Conservation (phyloP, 2,888 invertebrate species). For the Drosophila longiperda region DNA sequence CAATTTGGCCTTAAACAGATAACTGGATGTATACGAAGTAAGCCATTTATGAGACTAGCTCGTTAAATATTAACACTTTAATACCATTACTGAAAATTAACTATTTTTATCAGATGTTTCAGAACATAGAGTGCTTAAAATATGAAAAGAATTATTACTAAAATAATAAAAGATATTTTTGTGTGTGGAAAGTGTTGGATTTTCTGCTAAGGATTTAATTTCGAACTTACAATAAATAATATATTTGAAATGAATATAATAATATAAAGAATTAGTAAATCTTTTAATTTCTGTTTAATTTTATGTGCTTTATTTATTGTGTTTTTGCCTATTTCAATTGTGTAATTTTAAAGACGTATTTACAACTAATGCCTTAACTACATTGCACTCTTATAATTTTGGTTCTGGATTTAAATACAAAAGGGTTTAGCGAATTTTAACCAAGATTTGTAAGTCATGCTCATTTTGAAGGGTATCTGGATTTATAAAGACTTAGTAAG, state of each 20-base stretch:
- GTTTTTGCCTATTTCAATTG: neutral
- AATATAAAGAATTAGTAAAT: neutral
- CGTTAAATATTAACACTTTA: neutral
- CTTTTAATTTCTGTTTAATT: neutral
- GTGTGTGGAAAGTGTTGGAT: neutral
- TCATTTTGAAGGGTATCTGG: neutral
- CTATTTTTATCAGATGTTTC: neutral
- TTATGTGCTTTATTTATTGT: neutral
- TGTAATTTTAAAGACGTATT: neutral
- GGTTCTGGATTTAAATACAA: too few relatives aligned
- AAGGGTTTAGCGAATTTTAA: neutral
- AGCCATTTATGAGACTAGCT: neutral
- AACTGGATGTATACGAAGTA: neutral
- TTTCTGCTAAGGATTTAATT: neutral
- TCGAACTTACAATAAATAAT: neutral
- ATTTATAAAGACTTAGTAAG: neutral
- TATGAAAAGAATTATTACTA: too few relatives aligned
- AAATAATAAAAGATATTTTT: neutral
- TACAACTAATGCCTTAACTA: conserved; percentile 15
- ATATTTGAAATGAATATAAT: neutral
- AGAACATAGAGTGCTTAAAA: neutral
- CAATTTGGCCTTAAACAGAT: too few relatives aligned
- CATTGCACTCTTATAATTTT: conserved; percentile 5
- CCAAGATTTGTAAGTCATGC: neutral
- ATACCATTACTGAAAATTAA: neutral